These are phyloP conservation scores for Aphelenchoides fujianensis DNA, from an alignment of 1,140 invertebrate species.

Conservation along the genomic window DNA sequence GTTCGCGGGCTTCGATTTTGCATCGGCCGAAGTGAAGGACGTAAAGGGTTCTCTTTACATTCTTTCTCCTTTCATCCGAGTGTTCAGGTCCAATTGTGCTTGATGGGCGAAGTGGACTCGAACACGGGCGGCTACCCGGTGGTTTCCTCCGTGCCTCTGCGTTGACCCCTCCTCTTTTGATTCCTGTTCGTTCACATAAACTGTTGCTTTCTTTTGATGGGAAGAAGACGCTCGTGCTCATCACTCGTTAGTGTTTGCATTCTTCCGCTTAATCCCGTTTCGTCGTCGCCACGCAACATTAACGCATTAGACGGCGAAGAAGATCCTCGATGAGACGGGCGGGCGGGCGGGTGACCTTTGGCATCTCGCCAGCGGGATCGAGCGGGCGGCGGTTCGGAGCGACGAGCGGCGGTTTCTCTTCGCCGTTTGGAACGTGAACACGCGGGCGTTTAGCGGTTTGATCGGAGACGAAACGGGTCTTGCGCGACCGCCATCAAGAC, in stretches of 20 bases:
- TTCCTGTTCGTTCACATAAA: too few species aligned
- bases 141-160: neutral
- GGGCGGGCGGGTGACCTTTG: neutral
- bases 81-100: neutral
- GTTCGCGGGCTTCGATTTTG: conserved; percentile 2
- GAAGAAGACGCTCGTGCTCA: too few species aligned
- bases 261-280: neutral
- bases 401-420: neutral
- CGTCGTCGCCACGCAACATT: neutral
- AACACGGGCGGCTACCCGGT: conserved; percentile 14
- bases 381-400: too few species aligned
- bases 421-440: neutral
- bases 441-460: neutral
- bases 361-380: neutral
- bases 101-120: conserved; percentile 10
- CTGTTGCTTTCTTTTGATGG: too few species aligned
- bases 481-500: neutral
- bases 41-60: too few species aligned
- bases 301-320: too few species aligned
- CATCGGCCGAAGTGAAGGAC: conserved; percentile 5
- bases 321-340: too few species aligned
- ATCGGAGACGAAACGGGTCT: neutral
- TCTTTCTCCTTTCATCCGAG: too few species aligned
- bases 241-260: too few species aligned
- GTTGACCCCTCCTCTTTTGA: neutral